A percentile compares a stretch with the other conserved stretches of the same genome.
These are phyloP conservation scores for Rhizoglyphus robini DNA, from an alignment of 1,140 invertebrate genomes.

Conservation along the genomic window DNA sequence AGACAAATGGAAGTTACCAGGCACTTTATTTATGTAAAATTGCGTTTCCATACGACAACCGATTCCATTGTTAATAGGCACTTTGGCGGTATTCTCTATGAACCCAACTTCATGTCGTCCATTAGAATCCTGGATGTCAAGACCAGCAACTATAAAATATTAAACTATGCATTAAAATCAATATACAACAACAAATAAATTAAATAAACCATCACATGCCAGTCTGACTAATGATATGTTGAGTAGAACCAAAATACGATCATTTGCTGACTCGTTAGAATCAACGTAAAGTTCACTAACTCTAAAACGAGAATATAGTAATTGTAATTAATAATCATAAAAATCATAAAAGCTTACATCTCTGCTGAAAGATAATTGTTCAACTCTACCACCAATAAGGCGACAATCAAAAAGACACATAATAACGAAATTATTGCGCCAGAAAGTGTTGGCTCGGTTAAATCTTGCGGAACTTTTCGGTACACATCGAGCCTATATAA, in stretches of 20 bases:
- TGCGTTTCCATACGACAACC: conserved; percentile 43
- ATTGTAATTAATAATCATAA: conserved; percentile 4
- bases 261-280: conserved; percentile 32
- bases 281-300: conserved; percentile 46
- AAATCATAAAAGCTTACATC: conserved; percentile 38
- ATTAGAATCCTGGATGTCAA: conserved; percentile 51
- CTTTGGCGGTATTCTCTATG: conserved; percentile 44
- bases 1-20: conserved; percentile 50
- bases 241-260: conserved; percentile 42
- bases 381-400: conserved; percentile 44
- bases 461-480: conserved; percentile 48
- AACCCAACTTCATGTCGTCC: conserved; percentile 51
- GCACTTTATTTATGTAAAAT: conserved; percentile 32
- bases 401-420: conserved; percentile 42
- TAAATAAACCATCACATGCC: conserved; percentile 41
- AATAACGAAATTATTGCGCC: conserved; percentile 46
- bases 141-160: conserved; percentile 38
- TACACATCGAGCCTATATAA: conserved; percentile 45
- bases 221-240: conserved; percentile 41
- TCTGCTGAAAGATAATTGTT: conserved; percentile 41
- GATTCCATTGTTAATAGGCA: conserved; percentile 32
- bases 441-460: conserved; percentile 46
- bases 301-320: conserved; percentile 25
- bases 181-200: neutral
- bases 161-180: conserved; percentile 10